Evolutionary conservation across 2,888 invertebrate species (phyloP).

Genomic region (Eupeodes latifasciatus): DNA sequence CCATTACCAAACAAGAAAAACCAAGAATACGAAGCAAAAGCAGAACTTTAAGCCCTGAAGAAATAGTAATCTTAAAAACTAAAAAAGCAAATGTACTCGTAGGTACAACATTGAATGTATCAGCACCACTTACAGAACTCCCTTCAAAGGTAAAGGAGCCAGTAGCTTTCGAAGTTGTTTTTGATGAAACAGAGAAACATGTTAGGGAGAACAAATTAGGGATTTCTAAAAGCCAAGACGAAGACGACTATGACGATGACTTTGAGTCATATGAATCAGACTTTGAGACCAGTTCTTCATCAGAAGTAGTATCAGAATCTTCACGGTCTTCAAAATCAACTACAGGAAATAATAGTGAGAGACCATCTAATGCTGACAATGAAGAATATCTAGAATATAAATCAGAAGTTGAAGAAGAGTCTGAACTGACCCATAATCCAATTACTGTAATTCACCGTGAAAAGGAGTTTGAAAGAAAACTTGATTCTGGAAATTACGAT

Average conservation of each 20-base stretch:
- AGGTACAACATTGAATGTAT: neutral
- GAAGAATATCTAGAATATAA: constrained; percentile 40
- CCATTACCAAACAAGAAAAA: constrained; percentile 23
- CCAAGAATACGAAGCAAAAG: constrained; percentile 76
- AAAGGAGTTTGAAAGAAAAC: constrained; percentile 85
- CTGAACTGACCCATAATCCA: constrained; percentile 81
- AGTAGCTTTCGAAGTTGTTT: constrained; percentile 82
- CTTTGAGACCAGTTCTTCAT: constrained; percentile 84
- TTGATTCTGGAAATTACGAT: constrained; percentile 87
- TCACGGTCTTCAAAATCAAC: constrained; percentile 29
- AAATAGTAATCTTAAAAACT: constrained; percentile 80
- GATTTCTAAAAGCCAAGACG: constrained; percentile 28
- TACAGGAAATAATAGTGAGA: constrained; percentile 26
- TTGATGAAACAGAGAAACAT: constrained; percentile 73
- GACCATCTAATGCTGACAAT: neutral
- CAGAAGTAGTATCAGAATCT: constrained; percentile 55
- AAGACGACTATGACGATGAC: constrained; percentile 85
- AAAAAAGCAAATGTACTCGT: constrained; percentile 78
- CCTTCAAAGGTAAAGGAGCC: constrained; percentile 78
- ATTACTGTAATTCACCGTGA: constrained; percentile 82
- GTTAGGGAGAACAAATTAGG: constrained; percentile 2
- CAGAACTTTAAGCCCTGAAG: constrained; percentile 81
- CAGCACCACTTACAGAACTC: constrained; percentile 11
- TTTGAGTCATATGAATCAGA: constrained; percentile 85
- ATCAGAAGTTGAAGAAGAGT: constrained; percentile 79